Evolutionary conservation across 2,113 vertebrate species (phyloP), one percentile per base, ranked within the genome.

Genomic region (Ahaetulla prasina): DNA sequence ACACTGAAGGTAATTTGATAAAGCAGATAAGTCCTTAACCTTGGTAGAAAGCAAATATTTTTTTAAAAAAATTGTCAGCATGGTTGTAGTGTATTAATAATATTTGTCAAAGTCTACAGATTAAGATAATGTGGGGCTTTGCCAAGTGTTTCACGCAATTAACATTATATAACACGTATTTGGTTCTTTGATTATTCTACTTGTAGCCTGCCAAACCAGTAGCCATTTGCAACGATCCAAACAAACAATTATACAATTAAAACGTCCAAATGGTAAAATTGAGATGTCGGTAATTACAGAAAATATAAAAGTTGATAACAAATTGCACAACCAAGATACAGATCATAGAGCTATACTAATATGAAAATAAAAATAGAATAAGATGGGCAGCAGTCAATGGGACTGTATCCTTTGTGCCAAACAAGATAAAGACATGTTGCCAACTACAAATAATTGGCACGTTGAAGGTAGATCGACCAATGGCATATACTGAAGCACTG

Each of bases 1-100:
- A 94, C n/a, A 50, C 95, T 91, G 84, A 92, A 94, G 95, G 43
- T 91, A 88, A 45, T 93, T 63, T 90, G 91, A 84, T 80, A 54
- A 45, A 88, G 89, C 53, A 0, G 0, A 63, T 91, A 74, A 80
- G 16, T 94, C 80, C 18, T 89, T 94, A 95, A 53, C 27, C 22
- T 2, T 74, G 35, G 49, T 27, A 84, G 85, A 54, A 90, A 91
- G 92, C 45, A 88, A 60, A 88, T 91, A 63, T 54, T 54, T 57
- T 57, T 54, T 89, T 43, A n/a, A 86, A 92, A 63, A 60, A 91
- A 49, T 4, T 92, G 88, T 52, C 55, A 18, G 4, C 63, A 80
- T 3, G 84, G 20, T 45, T 91, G 50, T n/a, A 89, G 12, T 47
- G 57, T 91, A 85, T 80, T 91, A 93, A 27, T 14, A 90, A 45